Evolutionary conservation across 92 coral and sea anemone species (phyloP), one percentile per base, ranked within the genome.

Genomic region (Metridium senile): DNA sequence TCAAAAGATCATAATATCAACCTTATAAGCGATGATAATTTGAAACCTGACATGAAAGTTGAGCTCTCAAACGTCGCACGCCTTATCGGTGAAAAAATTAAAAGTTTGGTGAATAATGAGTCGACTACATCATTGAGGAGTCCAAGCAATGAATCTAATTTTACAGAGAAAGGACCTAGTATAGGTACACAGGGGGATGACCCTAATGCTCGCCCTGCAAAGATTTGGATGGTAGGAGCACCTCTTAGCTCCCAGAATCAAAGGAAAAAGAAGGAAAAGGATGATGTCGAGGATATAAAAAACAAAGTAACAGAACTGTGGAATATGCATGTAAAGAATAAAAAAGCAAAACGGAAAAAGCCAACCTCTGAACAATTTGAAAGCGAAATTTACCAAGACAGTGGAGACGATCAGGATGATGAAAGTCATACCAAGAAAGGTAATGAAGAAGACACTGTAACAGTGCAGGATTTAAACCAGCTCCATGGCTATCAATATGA

Each of bases 1-100:
- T n/a, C n/a, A n/a, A 67, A 51, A 20, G 34, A 70, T 11, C 28
- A 26, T 8, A 32, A 56, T 31, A 33, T 30, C 11, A 56, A 54
- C 21, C 31, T 70, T 68, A 39, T 16, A 26, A 79, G 62, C 25
- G 84, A 79, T 47, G 46, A 70, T 18, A 45, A 69, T 27, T 49
- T 57, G 57, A 33, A 45, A 18, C 74, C 82, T n/a, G 84, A 79
- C 23, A 71, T 79, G 68, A 43, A 79, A 19, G 70, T n/a, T n/a
- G 84, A 79, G 69, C 53, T 79, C 10, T 68, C 84, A 35, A 79
- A 59, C 20, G 84, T 79, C 17, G 76, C 65, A 2, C 62, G 46
- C 11, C 67, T 79, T 20, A 79, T 79, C 17, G 62, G 69, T 34
- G 58, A 76, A 32, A 71, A 67, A 34, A 54, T 79, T 20, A 79